Evolutionary conservation across 2,888 invertebrate genomes (phyloP).

Genomic region (Bimastos eiseni): DNA sequence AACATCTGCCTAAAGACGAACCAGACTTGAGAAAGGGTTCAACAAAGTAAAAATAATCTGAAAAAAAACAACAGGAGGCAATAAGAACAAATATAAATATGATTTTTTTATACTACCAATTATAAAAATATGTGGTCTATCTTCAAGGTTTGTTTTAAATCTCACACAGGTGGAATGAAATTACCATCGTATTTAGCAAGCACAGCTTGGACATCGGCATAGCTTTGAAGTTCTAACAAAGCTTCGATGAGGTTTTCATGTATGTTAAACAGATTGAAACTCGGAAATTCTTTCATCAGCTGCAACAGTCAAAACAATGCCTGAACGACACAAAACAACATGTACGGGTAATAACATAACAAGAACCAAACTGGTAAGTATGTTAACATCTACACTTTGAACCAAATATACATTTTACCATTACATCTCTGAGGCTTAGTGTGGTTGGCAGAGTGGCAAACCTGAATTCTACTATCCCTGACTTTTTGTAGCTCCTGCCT

Average conservation of each 20-base stretch:
- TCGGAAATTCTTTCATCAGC: conserved; percentile 93
- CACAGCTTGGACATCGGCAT: conserved; percentile 92
- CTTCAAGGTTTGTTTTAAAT: not conserved
- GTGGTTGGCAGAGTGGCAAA: not conserved
- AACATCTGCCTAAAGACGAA: too few species aligned
- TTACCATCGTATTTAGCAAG: conserved; percentile 82
- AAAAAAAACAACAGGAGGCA: too few species aligned
- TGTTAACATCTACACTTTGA: not conserved
- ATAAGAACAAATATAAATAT: too few species aligned
- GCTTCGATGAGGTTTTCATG: conserved; percentile 96
- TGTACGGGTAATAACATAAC: not conserved
- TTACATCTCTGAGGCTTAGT: not conserved
- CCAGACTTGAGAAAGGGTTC: too few species aligned
- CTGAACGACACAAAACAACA: not conserved
- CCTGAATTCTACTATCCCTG: not conserved
- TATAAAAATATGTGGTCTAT: too few species aligned
- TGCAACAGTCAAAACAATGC: conserved; percentile 55
- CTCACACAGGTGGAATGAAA: conserved; percentile 33
- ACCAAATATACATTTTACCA: not conserved
- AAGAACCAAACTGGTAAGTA: not conserved
- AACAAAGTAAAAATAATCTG: too few species aligned
- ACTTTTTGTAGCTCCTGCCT: not conserved
- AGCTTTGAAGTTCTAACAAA: conserved; percentile 90
- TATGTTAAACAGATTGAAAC: conserved; percentile 87
- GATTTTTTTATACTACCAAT: too few species aligned